phyloP scores from a whole-genome alignment of 1,140 invertebrate genomes.

The Homalodisca vitripennis region DNA sequence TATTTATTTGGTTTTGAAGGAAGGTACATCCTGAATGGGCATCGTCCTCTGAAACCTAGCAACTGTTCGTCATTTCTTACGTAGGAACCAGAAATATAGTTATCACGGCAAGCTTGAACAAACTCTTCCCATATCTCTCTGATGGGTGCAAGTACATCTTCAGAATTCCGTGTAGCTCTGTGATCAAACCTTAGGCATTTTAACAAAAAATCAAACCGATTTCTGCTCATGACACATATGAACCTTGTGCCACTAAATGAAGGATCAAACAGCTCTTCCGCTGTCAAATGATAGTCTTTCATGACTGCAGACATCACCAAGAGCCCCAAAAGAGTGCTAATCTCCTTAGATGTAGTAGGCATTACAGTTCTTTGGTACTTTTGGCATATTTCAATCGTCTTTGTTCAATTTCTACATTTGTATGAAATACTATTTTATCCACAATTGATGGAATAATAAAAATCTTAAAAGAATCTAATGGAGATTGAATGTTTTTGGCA shows the following conservation, averaged over 20 bases:
- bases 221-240: constrained; percentile 34
- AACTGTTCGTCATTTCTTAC: constrained; percentile 32
- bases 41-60: constrained; percentile 43
- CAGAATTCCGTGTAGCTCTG: constrained; percentile 35
- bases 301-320: constrained; percentile 25
- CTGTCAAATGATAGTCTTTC: constrained; percentile 31
- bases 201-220: constrained; percentile 39
- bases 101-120: constrained; percentile 23
- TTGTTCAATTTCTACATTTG: constrained; percentile 31
- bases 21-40: constrained; percentile 49
- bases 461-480: constrained; percentile 28
- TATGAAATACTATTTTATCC: constrained; percentile 23
- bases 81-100: constrained; percentile 31
- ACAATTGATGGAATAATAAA: constrained; percentile 28
- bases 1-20: constrained; percentile 46
- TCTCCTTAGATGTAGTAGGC: constrained; percentile 25
- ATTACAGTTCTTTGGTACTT: constrained; percentile 21
- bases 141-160: constrained; percentile 37
- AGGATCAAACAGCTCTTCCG: constrained; percentile 32
- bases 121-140: constrained; percentile 37
- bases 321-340: constrained; percentile 28
- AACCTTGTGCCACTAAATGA: constrained; percentile 36
- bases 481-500: constrained; percentile 27
- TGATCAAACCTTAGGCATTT: constrained; percentile 38
- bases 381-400: constrained; percentile 16